Evolutionary conservation across 2,113 vertebrate genomes (phyloP).

Genomic region (Coryphaenoides rupestris): DNA sequence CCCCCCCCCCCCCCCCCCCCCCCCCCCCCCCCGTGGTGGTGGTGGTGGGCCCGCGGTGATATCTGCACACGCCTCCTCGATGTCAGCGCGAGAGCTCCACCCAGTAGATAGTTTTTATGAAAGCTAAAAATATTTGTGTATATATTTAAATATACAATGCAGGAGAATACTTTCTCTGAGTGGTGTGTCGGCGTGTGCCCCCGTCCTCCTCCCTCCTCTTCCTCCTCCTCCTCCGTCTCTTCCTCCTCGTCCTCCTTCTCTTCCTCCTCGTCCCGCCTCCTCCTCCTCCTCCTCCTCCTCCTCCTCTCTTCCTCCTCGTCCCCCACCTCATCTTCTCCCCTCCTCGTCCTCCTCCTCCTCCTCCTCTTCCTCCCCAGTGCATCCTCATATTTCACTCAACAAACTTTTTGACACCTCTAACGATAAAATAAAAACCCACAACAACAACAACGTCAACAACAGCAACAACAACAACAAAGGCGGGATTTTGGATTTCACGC

Average conservation of each 20-base stretch:
- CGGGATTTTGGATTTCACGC: slow-evolving; percentile 46
- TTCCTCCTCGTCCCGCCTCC: slow-evolving; percentile 28
- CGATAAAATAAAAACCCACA: slow-evolving; percentile 19
- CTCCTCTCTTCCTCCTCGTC: slow-evolving; percentile 22
- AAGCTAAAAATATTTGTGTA: no score
- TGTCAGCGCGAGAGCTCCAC: no score
- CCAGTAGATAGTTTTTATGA: no score
- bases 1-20: no score
- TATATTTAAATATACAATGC: no score
- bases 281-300: slow-evolving; percentile 34
- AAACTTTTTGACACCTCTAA: slow-evolving; percentile 45
- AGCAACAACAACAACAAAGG: slow-evolving; percentile 44
- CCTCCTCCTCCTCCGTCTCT: slow-evolving; percentile 37
- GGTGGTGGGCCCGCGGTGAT: slow-evolving; percentile 6
- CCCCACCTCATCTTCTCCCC: no score
- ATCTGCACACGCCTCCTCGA: background rate
- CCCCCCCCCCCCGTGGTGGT: no score
- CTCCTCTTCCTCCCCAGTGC: slow-evolving; percentile 32
- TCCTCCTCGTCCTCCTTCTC: slow-evolving; percentile 37
- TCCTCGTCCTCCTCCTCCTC: slow-evolving; percentile 25
- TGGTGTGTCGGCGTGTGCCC: slow-evolving; percentile 35
- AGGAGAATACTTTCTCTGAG: slow-evolving; percentile 3
- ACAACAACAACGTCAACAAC: slow-evolving; percentile 12
- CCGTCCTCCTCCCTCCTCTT: no score
- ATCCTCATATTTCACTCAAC: slow-evolving; percentile 27